These are phyloP conservation scores for Zelostemma sp. DNA, from an alignment of 1,140 invertebrate genomes.

Conservation along the genomic window DNA sequence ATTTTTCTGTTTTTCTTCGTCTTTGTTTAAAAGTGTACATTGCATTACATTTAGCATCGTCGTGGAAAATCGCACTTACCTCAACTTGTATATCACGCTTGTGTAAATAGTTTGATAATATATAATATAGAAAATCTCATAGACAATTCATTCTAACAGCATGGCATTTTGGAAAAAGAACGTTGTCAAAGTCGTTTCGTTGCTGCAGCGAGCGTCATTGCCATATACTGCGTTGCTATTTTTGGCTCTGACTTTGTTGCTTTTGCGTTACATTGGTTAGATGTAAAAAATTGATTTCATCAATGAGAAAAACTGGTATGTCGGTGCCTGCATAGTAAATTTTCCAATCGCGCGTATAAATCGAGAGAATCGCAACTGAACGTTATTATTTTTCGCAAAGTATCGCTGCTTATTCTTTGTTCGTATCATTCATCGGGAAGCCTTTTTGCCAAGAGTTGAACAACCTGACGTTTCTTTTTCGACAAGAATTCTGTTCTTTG, in stretches of 20 bases:
- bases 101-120: constrained; percentile 57
- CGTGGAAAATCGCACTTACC: constrained; percentile 34
- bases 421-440: too few relatives aligned
- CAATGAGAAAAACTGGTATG: too few relatives aligned
- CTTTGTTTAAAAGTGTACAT: constrained; percentile 30
- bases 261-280: constrained; percentile 16
- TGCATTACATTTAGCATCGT: constrained; percentile 25
- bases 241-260: too few relatives aligned
- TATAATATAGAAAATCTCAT: constrained; percentile 17
- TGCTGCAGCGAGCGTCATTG: too few relatives aligned
- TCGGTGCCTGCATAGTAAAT: constrained; percentile 67
- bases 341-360: constrained; percentile 20
- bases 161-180: constrained; percentile 58
- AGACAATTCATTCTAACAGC: constrained; percentile 63
- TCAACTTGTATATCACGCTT: constrained; percentile 59
- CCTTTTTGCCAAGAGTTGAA: too few relatives aligned
- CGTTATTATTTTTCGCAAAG: too few relatives aligned
- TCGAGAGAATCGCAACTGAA: too few relatives aligned
- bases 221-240: too few relatives aligned
- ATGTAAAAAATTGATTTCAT: too few relatives aligned
- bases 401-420: too few relatives aligned
- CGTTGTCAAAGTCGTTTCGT: constrained; percentile 1
- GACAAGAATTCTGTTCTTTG: too few relatives aligned
- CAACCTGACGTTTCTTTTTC: too few relatives aligned
- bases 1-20: constrained; percentile 12